Conservation (phyloP, 92 coral and sea anemone species). For the Umimayanthus kanabou region DNA sequence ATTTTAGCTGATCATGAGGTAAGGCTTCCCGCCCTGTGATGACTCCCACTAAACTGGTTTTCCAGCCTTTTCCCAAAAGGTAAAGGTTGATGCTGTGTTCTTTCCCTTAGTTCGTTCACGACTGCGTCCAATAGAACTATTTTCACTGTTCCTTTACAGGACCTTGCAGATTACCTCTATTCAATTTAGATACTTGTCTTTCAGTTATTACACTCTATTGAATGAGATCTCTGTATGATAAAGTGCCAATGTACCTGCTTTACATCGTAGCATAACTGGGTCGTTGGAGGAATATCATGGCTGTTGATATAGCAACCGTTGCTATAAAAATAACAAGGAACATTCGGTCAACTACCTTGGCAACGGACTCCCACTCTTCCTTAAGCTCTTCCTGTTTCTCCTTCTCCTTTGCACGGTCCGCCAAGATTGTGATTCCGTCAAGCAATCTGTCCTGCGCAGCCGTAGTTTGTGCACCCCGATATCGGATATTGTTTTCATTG, state of each 20-base stretch:
- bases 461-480: slow-evolving; percentile 62
- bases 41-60: background rate
- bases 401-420: slow-evolving; percentile 85
- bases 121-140: background rate
- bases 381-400: slow-evolving; percentile 83
- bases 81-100: background rate
- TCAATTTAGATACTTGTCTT: background rate
- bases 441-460: slow-evolving; percentile 72
- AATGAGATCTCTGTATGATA: background rate
- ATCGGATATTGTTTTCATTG: slow-evolving; percentile 72
- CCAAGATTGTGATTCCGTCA: slow-evolving; percentile 76
- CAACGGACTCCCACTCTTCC: slow-evolving; percentile 97
- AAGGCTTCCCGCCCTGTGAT: background rate
- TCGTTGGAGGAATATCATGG: slow-evolving; percentile 86
- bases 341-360: slow-evolving; percentile 93
- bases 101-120: background rate
- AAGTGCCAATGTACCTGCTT: background rate
- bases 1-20: background rate
- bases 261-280: slow-evolving; percentile 91
- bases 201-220: background rate
- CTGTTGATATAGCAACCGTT: slow-evolving; percentile 89
- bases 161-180: background rate
- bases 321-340: slow-evolving; percentile 83
- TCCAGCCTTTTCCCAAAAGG: background rate
- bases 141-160: background rate